phyloP scores from a whole-genome alignment of 1,140 invertebrate genomes.

The Araneus ventricosus region DNA sequence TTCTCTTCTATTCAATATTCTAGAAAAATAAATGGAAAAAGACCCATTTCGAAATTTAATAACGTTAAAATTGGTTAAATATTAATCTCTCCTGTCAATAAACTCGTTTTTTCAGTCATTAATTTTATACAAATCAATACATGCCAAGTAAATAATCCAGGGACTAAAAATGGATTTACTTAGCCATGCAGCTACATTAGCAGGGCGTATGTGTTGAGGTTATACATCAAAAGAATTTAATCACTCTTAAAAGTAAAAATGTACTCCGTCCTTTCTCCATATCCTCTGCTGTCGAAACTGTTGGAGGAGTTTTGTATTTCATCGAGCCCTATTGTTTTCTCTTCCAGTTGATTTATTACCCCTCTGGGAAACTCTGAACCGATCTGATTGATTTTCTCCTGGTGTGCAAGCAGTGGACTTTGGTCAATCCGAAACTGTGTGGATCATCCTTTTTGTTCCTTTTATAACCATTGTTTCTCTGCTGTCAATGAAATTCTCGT shows the following conservation, averaged over 20 bases:
- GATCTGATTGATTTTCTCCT: conserved; percentile 63
- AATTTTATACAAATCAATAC: not conserved
- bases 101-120: not conserved
- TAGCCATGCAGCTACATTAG: no score
- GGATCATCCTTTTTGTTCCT: conserved; percentile 64
- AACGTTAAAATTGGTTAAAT: not conserved
- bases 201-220: not conserved
- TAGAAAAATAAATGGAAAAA: no score
- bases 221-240: not conserved
- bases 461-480: conserved; percentile 65
- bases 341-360: conserved; percentile 59
- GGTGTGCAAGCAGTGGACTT: conserved; percentile 62
- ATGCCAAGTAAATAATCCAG: not conserved
- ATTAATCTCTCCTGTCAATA: not conserved
- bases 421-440: conserved; percentile 55
- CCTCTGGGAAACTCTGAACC: conserved; percentile 47
- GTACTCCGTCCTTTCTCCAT: not conserved
- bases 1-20: no score
- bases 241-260: not conserved
- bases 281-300: not conserved
- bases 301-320: conserved; percentile 63
- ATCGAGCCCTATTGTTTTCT: conserved; percentile 54
- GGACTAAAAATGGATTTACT: not conserved
- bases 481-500: conserved; percentile 68
- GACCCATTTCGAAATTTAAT: not conserved